Evolutionary conservation across 2,113 vertebrate genomes (phyloP).

Genomic region (Thomomys bottae): DNA sequence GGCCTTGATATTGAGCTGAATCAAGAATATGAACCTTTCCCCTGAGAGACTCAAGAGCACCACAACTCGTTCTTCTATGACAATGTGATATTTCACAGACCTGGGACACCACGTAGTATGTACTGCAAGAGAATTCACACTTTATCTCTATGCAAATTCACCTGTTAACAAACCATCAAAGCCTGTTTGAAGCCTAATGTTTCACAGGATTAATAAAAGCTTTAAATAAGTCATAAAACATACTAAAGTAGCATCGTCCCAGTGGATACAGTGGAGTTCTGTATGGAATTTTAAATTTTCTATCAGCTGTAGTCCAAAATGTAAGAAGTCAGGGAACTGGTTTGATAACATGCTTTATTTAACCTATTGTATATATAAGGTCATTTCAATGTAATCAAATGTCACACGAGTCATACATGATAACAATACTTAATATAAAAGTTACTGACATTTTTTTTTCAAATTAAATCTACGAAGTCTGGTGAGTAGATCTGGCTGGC

Average conservation of each 20-base stretch:
- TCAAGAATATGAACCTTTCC: neutral
- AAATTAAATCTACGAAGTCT: conserved; percentile 9
- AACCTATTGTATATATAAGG: neutral
- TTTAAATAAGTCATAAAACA: neutral
- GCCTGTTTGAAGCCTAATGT: neutral
- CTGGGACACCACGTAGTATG: neutral
- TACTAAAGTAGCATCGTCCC: neutral
- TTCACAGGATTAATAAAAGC: neutral
- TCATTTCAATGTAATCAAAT: neutral
- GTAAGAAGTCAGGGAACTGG: neutral
- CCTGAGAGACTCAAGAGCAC: neutral
- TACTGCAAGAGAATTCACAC: neutral
- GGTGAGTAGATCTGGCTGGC: neutral
- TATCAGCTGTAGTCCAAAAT: neutral
- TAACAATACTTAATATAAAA: conserved; percentile 4
- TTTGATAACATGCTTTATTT: conserved; percentile 3
- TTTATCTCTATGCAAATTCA: conserved; percentile 14
- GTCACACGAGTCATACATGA: neutral
- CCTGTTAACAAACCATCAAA: neutral
- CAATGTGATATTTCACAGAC: neutral
- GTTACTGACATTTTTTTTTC: neutral
- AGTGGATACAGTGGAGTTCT: neutral
- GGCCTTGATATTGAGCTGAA: neutral
- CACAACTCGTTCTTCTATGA: neutral
- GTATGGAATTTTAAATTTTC: conserved; percentile 4